Evolutionary conservation across 2,888 invertebrate genomes (phyloP).

Genomic region (Rhimphoctona megacephalus): DNA sequence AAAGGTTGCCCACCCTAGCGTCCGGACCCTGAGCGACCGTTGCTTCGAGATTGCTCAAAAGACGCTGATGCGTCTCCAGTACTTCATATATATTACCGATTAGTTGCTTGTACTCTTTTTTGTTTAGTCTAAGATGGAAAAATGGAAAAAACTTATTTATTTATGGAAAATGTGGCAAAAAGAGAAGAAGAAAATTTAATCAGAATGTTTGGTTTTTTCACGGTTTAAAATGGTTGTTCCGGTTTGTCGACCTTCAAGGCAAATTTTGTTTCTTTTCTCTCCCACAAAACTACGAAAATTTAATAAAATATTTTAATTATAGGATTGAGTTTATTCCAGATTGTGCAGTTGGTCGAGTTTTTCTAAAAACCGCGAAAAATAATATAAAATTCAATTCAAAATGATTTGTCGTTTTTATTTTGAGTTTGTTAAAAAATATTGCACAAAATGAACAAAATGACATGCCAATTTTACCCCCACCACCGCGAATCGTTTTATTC

Average conservation of each 20-base stretch:
- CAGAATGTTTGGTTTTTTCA: no score
- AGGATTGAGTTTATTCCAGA: background rate
- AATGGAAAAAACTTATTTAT: constrained; percentile 22
- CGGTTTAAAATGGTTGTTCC: no score
- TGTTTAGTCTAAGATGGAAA: constrained; percentile 88
- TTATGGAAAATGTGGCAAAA: background rate
- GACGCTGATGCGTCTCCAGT: constrained; percentile 92
- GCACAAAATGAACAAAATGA: no score
- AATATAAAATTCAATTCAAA: no score
- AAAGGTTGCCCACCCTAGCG: constrained; percentile 96
- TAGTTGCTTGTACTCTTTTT: constrained; percentile 94
- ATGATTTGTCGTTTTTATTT: background rate
- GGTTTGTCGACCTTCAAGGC: no score
- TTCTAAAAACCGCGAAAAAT: no score
- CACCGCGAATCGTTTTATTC: no score
- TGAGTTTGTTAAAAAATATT: background rate
- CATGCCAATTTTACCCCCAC: no score
- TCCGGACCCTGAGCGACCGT: constrained; percentile 89
- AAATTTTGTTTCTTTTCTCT: no score
- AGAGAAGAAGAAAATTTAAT: background rate
- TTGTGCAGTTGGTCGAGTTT: background rate
- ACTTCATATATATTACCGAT: constrained; percentile 96
- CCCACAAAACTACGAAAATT: no score
- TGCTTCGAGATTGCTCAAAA: constrained; percentile 92
- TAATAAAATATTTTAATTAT: background rate